Evolutionary conservation across 1,140 invertebrate species (phyloP), one percentile per base, ranked within the genome.

Genomic region (Papilio polyxenes): DNA sequence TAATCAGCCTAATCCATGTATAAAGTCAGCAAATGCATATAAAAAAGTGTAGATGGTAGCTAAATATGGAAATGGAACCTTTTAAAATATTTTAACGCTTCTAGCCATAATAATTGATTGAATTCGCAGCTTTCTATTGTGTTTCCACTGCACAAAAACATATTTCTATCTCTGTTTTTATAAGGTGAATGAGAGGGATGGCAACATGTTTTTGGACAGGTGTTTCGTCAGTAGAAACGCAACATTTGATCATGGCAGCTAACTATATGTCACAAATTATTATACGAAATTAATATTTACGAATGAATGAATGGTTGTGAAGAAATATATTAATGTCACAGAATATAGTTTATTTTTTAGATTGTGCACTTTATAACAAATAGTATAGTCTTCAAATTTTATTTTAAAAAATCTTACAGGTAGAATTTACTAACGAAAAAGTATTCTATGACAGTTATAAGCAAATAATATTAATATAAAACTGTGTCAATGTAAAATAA

Each of bases 221-320:
- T 59, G 56, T 59, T 59, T 59, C 56, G 17, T 17, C 9, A 59
- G 17, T 8, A 7, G 0, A 59, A 59, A 59, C 56, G 9, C 10
- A 51, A 59, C 56, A 59, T 2, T 59, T 20, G 13, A 59, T 20
- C 10, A 72, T 0, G 10, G 31, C 31, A 72, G 65, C 11, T 69
- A 3, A 37, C 31, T 37, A 37, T 37, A 13, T 72, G 9, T 23
- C 65, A 72, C 3, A 15, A 72, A 65, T 65, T 37, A 8, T n/a
- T n/a, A n/a, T n/a, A n/a, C n/a, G n/a, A n/a, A n/a, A n/a, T n/a
- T n/a, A n/a, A n/a, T n/a, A n/a, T 72, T 3, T 17, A 56, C n/a
- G 53, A 17, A 56, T 72, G 65, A 72, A 72, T 40, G 65, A 72
- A 72, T 72, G 65, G 65, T 72, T 72, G 65, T 72, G 65, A 72